A percentile compares a stretch with the other conserved stretches of the same genome.
phyloP scores from a whole-genome alignment of 2,113 vertebrate species.

The Asarcornis scutulata region DNA sequence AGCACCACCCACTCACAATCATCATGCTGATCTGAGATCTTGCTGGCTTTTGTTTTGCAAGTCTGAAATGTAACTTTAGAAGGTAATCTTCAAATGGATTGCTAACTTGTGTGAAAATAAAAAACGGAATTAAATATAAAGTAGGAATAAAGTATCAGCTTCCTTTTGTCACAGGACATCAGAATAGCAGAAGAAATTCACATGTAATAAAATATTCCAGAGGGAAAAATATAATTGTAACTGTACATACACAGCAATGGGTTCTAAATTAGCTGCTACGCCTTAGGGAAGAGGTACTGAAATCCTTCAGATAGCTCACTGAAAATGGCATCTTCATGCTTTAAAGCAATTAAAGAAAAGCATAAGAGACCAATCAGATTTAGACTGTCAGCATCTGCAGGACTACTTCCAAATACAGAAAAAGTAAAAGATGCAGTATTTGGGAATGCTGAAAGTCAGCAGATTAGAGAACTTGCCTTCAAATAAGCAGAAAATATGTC shows the following conservation, averaged over 20 bases:
- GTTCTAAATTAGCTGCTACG: background rate
- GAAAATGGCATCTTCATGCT: background rate
- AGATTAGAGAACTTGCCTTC: background rate
- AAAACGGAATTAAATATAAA: background rate
- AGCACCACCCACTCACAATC: slow-evolving; percentile 11
- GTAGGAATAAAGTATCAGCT: background rate
- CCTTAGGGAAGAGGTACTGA: background rate
- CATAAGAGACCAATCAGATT: background rate
- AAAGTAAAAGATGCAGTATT: background rate
- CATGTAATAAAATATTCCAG: background rate
- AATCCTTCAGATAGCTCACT: background rate
- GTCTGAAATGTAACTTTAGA: background rate
- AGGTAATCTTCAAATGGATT: background rate
- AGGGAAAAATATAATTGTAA: background rate
- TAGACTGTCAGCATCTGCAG: slow-evolving; percentile 9
- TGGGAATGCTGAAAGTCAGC: background rate
- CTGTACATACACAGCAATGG: background rate
- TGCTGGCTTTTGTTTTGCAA: background rate
- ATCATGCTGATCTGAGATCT: background rate
- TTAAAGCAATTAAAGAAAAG: slow-evolving; percentile 10
- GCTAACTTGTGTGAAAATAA: background rate
- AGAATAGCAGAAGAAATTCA: background rate
- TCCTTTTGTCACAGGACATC: background rate
- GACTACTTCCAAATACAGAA: background rate
- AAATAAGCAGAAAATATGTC: background rate